Percentiles rank a stretch among this genome's conserved stretches.
Evolutionary conservation across 2,113 vertebrate species (phyloP).

Genomic region (Furnarius figulus): DNA sequence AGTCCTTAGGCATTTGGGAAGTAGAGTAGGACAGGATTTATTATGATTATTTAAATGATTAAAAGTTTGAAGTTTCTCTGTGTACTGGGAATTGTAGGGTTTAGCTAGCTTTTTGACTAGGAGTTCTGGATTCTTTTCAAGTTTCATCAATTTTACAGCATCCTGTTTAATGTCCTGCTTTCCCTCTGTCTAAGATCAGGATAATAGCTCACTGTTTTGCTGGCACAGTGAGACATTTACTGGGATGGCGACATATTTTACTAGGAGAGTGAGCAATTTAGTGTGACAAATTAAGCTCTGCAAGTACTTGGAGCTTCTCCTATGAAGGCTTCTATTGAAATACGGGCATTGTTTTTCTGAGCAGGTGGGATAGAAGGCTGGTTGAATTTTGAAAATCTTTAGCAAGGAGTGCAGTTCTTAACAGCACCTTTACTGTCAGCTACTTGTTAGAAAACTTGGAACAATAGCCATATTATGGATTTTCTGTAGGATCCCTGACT

Average conservation of each 20-base stretch:
- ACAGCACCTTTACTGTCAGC: background rate
- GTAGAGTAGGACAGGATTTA: background rate
- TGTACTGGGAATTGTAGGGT: background rate
- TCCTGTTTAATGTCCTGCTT: background rate
- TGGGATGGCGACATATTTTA: background rate
- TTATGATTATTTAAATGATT: background rate
- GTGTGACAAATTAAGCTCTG: background rate
- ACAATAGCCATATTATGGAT: background rate
- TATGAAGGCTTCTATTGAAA: background rate
- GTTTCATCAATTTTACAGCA: background rate
- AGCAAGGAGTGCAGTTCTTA: background rate
- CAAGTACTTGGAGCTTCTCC: background rate
- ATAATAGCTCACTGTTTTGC: background rate
- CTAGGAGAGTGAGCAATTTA: background rate
- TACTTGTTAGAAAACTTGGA: background rate
- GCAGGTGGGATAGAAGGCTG: background rate
- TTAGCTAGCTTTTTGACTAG: background rate
- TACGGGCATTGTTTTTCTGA: background rate
- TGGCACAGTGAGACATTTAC: background rate
- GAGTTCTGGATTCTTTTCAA: background rate
- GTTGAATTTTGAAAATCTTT: background rate
- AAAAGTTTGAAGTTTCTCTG: background rate
- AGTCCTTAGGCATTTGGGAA: background rate
- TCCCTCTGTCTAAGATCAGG: background rate
- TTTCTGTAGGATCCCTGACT: constrained; percentile 7